These are phyloP conservation scores for Polietes domitor DNA, from an alignment of 2,888 invertebrate genomes.

Conservation along the genomic window DNA sequence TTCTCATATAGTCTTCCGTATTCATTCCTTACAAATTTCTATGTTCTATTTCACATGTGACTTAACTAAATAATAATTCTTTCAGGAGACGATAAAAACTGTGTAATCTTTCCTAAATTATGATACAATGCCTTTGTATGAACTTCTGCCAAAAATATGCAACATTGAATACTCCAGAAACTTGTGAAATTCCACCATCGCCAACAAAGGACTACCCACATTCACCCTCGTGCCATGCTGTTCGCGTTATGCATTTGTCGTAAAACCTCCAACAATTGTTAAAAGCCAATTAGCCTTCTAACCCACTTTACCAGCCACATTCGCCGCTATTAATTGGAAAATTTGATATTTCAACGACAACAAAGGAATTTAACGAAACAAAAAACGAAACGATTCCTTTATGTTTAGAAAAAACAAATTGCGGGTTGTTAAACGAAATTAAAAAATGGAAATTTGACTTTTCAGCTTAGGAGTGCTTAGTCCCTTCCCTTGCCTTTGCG, in stretches of 20 bases:
- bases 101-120: too few relatives aligned
- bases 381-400: conserved; percentile 35
- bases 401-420: conserved; percentile 34
- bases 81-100: too few relatives aligned
- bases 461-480: conserved; percentile 4
- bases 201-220: background rate
- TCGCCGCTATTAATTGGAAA: conserved; percentile 63
- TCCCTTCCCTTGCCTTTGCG: conserved; percentile 13
- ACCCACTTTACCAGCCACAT: conserved; percentile 12
- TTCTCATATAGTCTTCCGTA: too few relatives aligned
- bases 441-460: conserved; percentile 44
- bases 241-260: background rate
- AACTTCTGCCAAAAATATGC: too few relatives aligned
- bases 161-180: too few relatives aligned
- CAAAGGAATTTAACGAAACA: background rate
- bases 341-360: conserved; percentile 51
- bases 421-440: conserved; percentile 54
- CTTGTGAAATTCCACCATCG: too few relatives aligned
- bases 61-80: too few relatives aligned
- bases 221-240: background rate
- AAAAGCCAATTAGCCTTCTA: conserved; percentile 55
- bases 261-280: conserved; percentile 46
- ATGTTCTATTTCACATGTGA: too few relatives aligned
- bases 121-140: too few relatives aligned
- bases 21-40: too few relatives aligned